phyloP scores from a whole-genome alignment of 1,140 invertebrate genomes.

The Drosophila biarmipes region DNA sequence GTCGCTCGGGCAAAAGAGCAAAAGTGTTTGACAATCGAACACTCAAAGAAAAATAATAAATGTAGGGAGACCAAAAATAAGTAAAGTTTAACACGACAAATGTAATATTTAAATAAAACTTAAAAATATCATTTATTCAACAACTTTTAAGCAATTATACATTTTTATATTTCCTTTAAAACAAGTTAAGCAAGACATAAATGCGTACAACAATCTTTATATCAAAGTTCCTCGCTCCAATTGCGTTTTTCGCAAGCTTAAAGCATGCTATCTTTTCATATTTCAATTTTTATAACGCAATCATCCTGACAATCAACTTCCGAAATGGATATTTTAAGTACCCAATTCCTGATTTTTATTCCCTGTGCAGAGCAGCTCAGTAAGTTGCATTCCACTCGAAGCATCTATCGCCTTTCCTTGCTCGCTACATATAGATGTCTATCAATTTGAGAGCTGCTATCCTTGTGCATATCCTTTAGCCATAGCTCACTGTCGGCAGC shows the following conservation, averaged over 20 bases:
- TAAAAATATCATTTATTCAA: too few species aligned
- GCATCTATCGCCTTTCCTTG: slow-evolving; percentile 27
- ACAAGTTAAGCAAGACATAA: too few species aligned
- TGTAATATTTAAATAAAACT: too few species aligned
- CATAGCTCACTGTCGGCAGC: slow-evolving; percentile 52
- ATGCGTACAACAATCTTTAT: background rate
- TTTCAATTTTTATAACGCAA: background rate
- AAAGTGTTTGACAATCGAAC: slow-evolving; percentile 48
- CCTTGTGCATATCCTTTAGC: slow-evolving; percentile 57
- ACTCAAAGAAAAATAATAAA: background rate
- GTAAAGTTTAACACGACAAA: background rate
- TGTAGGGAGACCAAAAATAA: background rate
- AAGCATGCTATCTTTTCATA: background rate
- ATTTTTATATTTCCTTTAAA: too few species aligned
- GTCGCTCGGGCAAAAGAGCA: slow-evolving; percentile 52
- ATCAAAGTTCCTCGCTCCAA: background rate
- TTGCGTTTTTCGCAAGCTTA: background rate
- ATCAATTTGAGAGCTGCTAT: slow-evolving; percentile 58
- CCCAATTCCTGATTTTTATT: slow-evolving; percentile 5
- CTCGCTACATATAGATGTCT: slow-evolving; percentile 45
- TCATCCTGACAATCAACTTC: background rate
- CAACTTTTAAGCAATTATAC: too few species aligned
- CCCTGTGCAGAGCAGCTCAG: slow-evolving; percentile 16
- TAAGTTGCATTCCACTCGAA: slow-evolving; percentile 12
- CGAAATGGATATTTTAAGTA: background rate